phyloP scores from a whole-genome alignment of 2,797 vertebrate species.

The Masticophis lateralis region DNA sequence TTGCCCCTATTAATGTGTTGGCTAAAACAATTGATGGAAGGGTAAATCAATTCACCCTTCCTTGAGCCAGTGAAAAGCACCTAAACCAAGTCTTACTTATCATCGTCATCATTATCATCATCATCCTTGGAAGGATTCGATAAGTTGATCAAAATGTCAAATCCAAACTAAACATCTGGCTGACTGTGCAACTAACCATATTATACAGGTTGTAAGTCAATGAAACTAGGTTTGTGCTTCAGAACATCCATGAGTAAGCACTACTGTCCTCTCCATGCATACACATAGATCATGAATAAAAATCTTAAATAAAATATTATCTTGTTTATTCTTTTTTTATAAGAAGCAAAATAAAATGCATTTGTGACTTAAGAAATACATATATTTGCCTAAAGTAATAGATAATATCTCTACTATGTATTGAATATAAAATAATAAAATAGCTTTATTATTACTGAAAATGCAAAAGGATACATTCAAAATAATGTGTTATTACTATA shows the following conservation, averaged over 20 bases:
- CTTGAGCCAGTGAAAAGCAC: background rate
- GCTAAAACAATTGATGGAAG: background rate
- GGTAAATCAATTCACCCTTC: background rate
- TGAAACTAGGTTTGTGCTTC: background rate
- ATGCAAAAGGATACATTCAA: background rate
- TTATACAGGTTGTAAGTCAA: background rate
- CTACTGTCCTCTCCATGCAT: background rate
- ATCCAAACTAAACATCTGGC: background rate
- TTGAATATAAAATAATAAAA: background rate
- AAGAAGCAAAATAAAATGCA: background rate
- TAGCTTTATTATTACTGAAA: background rate
- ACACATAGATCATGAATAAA: background rate
- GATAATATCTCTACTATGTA: background rate
- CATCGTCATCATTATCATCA: background rate
- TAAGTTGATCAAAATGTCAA: background rate
- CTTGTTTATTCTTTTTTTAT: background rate
- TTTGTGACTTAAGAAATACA: background rate
- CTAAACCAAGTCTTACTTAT: background rate
- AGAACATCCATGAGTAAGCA: background rate
- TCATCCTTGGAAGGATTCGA: background rate
- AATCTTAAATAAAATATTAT: slow-evolving; percentile 12
- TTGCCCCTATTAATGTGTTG: background rate
- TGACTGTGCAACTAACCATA: background rate
- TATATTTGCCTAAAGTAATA: background rate
- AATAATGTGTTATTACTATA: background rate